phyloP scores from a whole-genome alignment of 2,797 vertebrate genomes.

The Danio tinwini region DNA sequence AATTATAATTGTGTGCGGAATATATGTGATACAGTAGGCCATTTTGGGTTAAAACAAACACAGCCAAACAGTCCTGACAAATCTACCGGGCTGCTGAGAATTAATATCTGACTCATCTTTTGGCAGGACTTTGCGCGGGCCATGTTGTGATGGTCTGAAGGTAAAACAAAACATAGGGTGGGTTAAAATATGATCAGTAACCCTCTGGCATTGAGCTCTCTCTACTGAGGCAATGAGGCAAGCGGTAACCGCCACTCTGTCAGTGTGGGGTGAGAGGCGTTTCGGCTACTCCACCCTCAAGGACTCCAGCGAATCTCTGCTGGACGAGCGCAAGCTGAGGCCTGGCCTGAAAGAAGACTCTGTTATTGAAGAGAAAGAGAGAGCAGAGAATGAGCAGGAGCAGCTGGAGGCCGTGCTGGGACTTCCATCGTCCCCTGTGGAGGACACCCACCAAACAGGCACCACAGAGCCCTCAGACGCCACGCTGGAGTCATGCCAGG shows the following conservation, averaged over 20 bases:
- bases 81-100: neutral
- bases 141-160: slow-evolving; percentile 27
- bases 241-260: slow-evolving; percentile 75
- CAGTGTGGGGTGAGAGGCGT: slow-evolving; percentile 74
- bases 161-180: slow-evolving; percentile 29
- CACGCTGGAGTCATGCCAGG: slow-evolving; percentile 49
- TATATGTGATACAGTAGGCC: neutral
- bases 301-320: slow-evolving; percentile 71
- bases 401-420: slow-evolving; percentile 80
- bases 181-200: slow-evolving; percentile 46
- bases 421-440: slow-evolving; percentile 50
- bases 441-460: slow-evolving; percentile 75
- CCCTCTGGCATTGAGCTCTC: slow-evolving; percentile 24
- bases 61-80: neutral
- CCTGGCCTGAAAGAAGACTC: slow-evolving; percentile 95
- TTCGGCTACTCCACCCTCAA: slow-evolving; percentile 70
- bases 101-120: slow-evolving; percentile 31
- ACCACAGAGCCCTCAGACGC: slow-evolving; percentile 65
- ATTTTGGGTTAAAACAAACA: neutral
- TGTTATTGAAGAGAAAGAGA: slow-evolving; percentile 96
- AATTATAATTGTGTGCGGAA: too few relatives aligned
- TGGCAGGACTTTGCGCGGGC: slow-evolving; percentile 15
- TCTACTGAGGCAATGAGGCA: slow-evolving; percentile 61
- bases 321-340: slow-evolving; percentile 76
- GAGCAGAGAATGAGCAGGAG: slow-evolving; percentile 90